Percentiles rank a stretch among this genome's conserved stretches.
These are phyloP conservation scores for Caenorhabditis elegans DNA, from an alignment of 1,140 invertebrate species.

Conservation along the genomic window WBcel235 BX284603.4:7914501-7915000, in stretches of 20 bases:
- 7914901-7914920: too few species aligned
- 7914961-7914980: too few species aligned
- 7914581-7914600: neutral
- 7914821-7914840: neutral
- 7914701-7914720: neutral
- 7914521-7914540: too few species aligned
- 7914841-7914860: slow-evolving; percentile 19
- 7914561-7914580: too few species aligned
- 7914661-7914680: neutral
- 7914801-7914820: neutral
- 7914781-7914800: neutral
- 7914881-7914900: neutral
- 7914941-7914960: too few species aligned
- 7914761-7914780: slow-evolving; percentile 19
- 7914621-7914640: neutral
- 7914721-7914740: neutral
- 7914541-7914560: too few species aligned
- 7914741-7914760: neutral
- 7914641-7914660: neutral
- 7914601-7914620: neutral
- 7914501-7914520: slow-evolving; percentile 1
- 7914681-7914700: too few species aligned
- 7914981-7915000: neutral
- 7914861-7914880: neutral
- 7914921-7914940: too few species aligned